These are phyloP conservation scores for Tyrannus savana DNA, from an alignment of 2,113 vertebrate species.

Conservation along the genomic window DNA sequence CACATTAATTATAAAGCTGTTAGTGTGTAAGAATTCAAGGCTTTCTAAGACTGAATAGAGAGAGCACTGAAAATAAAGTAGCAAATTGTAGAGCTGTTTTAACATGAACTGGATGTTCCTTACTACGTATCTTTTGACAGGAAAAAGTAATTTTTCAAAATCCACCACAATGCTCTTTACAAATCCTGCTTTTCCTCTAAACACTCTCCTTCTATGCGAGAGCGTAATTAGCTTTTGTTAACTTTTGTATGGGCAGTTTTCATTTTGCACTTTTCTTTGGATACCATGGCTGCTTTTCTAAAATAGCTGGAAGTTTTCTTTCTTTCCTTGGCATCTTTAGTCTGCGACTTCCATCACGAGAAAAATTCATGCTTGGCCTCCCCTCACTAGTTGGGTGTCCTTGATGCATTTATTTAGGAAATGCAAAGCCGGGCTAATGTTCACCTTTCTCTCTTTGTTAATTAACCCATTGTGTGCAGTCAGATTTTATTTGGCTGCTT, in stretches of 20 bases:
- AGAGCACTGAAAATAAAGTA: background rate
- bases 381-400: background rate
- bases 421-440: background rate
- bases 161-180: background rate
- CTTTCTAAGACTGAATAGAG: background rate
- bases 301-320: background rate
- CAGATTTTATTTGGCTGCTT: constrained; percentile 8
- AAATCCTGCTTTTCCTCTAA: background rate
- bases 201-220: background rate
- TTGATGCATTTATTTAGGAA: background rate
- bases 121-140: background rate
- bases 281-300: background rate
- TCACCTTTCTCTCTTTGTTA: background rate
- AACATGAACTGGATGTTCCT: background rate
- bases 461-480: constrained; percentile 15
- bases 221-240: constrained; percentile 13
- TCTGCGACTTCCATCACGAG: accelerated
- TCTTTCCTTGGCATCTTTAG: background rate
- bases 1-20: constrained; percentile 1
- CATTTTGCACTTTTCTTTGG: background rate
- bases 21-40: background rate
- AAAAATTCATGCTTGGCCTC: background rate
- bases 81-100: background rate
- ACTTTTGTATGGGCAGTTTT: constrained; percentile 27
- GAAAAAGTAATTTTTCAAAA: background rate